Evolutionary conservation across 1,140 invertebrate species (phyloP), one percentile per base, ranked within the genome.

Genomic region (Bombus impatiens): DNA sequence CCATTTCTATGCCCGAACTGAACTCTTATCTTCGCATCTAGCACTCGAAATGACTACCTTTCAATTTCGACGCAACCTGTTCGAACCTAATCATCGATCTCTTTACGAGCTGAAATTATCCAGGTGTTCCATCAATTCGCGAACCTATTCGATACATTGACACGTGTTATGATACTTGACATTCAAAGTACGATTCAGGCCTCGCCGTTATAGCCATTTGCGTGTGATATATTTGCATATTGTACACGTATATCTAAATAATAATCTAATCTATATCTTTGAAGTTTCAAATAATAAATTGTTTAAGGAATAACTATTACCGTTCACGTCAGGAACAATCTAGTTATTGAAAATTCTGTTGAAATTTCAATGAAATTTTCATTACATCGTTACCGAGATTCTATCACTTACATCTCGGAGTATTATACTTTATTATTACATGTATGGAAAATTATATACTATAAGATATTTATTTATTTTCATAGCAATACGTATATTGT

Each of bases 21-120:
- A 35, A 18, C 40, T 42, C 78, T 75, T 82, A 82, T 82, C 81
- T 44, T 22, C 70, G 40, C 4, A 82, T 82, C 72, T 75, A 42
- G 22, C 10, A 40, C 72, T 65, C 57, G 40, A 82, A 82, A 82
- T 76, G 42, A 76, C 71, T 18, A 76, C 42, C 57, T 76, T 82
- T 53, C 32, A 42, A 37, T 47, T 42, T 12, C 53, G 42, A 65
- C 18, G 35, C 44, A 37, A 37, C 40, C 77, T 65, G 59, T 79
- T 67, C 40, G 13, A 68, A 18, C 40, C 62, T 35, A 47, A 67
- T 68, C 78, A 47, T 67, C 13, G 62, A 79, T 79, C 62, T 68
- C 32, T 10, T 79, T 68, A 42, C 25, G 42, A 42, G 22, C 62
- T 35, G 25, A 35, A 59, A 59, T 77, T 77, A 59, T 77, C 62